Evolutionary conservation across 2,113 vertebrate genomes (phyloP).

Genomic region (Lates calcarifer): DNA sequence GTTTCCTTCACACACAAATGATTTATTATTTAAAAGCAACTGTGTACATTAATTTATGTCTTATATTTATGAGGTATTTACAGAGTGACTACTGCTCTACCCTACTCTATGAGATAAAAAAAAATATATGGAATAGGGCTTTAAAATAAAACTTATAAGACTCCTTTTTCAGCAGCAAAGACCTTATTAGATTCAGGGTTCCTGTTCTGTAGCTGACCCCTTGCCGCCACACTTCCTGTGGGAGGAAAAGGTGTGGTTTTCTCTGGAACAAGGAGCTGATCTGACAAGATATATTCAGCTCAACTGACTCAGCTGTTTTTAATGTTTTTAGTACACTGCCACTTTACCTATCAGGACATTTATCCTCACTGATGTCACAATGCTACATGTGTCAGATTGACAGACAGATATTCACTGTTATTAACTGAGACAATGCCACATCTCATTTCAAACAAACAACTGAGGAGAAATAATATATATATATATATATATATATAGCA

Average conservation of each 20-base stretch:
- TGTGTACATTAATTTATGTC: too few species aligned
- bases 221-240: background rate
- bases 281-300: constrained; percentile 9
- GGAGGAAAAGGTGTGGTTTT: constrained; percentile 6
- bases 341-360: constrained; percentile 34
- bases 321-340: background rate
- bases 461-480: constrained; percentile 39
- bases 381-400: constrained; percentile 42
- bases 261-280: constrained; percentile 9
- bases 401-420: constrained; percentile 37
- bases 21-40: too few species aligned
- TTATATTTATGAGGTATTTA: too few species aligned
- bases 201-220: background rate
- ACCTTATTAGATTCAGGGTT: background rate
- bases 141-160: background rate
- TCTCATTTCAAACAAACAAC: constrained; percentile 54
- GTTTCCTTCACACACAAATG: background rate
- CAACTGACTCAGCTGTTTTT: constrained; percentile 16
- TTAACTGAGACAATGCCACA: constrained; percentile 45
- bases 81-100: too few species aligned
- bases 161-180: background rate
- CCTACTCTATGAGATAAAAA: too few species aligned
- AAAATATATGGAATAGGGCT: background rate
- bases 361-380: constrained; percentile 26
- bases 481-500: constrained; percentile 28